Evolutionary conservation across 2,113 vertebrate genomes (phyloP), one percentile per base, ranked within the genome.

Genomic region (Epinephelus cyanopodus): DNA sequence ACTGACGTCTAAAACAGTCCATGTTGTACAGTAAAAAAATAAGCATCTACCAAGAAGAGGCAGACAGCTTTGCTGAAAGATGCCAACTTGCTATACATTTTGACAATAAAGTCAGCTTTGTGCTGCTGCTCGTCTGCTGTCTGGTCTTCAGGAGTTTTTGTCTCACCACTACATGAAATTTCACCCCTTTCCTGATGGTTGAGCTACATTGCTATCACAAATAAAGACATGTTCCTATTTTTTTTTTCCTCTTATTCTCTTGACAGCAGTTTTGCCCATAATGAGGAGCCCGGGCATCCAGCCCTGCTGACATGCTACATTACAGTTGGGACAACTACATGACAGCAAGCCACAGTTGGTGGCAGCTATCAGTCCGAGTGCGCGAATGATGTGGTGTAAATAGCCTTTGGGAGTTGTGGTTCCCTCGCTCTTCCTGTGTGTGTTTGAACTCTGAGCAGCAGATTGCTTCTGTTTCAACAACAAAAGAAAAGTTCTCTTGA

Each of bases 291-390:
- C 4, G 1, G 69, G 64, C 80, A 73, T 85, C 65, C 82, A 66
- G 67, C 60, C 52, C 67, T 65, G 73, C 76, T 90, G 88, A 87
- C 86, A 72, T 72, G 47, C 74, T 78, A 77, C 86, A 88, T 89
- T 88, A 92, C 69, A 80, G 74, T 53, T 50, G 62, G 23, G 75
- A 91, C 84, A 83, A 67, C 66, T 63, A 89, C 82, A 88, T 88
- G 90, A 90, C 87, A 89, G 81, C 75, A 4, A 73, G 83, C 76
- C 87, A 80, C 81, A 87, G 86, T 69, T 69, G 85, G 84, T 86
- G 91, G 90, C 90, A 89, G 89, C 88, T 70, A 77, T 92, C 90
- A 86, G 77, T 91, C 88, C 10, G 74, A 81, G 57, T 10, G 53
- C 37, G 61, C 61, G 45, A 74, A 19, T 74, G 75, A 77, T 47